Percentiles rank a stretch among this genome's conserved stretches.
These are phyloP conservation scores for Zeuzera pyrina DNA, from an alignment of 2,888 invertebrate species.

Conservation along the genomic window DNA sequence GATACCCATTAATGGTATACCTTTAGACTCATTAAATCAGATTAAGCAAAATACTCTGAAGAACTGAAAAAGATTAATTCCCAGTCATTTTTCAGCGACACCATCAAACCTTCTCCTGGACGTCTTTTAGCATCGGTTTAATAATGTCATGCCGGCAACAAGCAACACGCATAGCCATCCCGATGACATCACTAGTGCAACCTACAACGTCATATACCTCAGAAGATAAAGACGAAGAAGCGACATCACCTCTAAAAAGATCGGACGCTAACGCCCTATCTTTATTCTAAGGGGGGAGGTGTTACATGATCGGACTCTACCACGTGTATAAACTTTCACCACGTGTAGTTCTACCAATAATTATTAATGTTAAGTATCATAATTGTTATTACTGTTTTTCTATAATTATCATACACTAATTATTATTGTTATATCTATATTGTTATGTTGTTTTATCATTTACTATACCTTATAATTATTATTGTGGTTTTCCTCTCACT, in stretches of 20 bases:
- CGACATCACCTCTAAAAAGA: conserved; percentile 4
- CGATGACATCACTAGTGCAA: background rate
- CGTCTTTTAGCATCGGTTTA: background rate
- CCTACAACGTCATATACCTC: conserved; percentile 1
- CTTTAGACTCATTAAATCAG: conserved; percentile 2
- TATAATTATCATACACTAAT: too few relatives aligned
- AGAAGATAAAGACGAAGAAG: conserved; percentile 8
- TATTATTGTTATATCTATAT: too few relatives aligned
- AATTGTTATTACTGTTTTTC: too few relatives aligned
- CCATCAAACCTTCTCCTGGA: background rate
- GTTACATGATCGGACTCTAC: conserved; percentile 7
- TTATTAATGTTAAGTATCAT: too few relatives aligned
- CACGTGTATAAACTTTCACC: too few relatives aligned
- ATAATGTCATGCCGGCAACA: background rate
- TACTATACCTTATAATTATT: too few relatives aligned
- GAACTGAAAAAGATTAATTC: background rate
- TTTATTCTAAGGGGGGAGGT: conserved; percentile 13
- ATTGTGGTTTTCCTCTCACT: too few relatives aligned
- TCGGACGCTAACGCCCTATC: conserved; percentile 10
- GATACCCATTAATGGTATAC: background rate
- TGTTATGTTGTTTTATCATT: too few relatives aligned
- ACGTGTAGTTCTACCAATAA: too few relatives aligned
- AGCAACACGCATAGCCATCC: background rate
- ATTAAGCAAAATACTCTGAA: background rate
- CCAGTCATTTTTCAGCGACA: background rate